A percentile compares a stretch with the other conserved stretches of the same genome.
Conservation (phyloP, 1,140 invertebrate species). For the Adoxophyes honmai region DNA sequence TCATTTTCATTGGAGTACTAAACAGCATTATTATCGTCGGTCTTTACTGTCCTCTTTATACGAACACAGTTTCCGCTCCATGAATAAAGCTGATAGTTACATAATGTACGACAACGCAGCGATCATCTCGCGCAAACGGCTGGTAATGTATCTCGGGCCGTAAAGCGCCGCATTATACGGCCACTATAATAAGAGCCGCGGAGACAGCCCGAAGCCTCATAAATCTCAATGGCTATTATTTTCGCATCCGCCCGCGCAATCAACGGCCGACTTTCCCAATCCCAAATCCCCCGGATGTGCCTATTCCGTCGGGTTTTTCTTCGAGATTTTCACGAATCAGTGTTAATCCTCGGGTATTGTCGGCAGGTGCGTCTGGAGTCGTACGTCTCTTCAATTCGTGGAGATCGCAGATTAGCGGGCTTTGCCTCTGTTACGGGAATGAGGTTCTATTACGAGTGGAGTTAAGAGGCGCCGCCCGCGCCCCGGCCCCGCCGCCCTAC, state of each 20-base stretch:
- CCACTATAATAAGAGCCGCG: neutral
- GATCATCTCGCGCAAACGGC: too few relatives aligned
- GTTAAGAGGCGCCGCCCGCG: slow-evolving; percentile 1
- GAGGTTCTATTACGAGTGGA: neutral
- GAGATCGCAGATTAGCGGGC: neutral
- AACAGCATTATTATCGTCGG: too few relatives aligned
- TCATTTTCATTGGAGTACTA: too few relatives aligned
- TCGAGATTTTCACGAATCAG: too few relatives aligned
- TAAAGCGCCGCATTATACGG: slow-evolving; percentile 1
- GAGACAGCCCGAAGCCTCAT: neutral
- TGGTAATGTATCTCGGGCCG: too few relatives aligned
- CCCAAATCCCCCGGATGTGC: neutral
- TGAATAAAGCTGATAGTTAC: too few relatives aligned
- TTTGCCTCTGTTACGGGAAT: neutral
- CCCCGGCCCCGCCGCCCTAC: neutral
- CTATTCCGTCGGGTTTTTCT: too few relatives aligned
- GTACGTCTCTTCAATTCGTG: neutral
- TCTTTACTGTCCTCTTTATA: too few relatives aligned
- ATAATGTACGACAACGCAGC: too few relatives aligned
- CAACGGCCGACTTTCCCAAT: neutral
- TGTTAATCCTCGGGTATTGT: neutral
- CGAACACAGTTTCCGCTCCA: too few relatives aligned
- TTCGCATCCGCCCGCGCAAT: neutral
- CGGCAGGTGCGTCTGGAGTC: neutral
- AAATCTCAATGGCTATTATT: slow-evolving; percentile 10